Base-by-base conservation (phyloP, 1,140 invertebrate species). In the Microvelia longipes region DNA sequence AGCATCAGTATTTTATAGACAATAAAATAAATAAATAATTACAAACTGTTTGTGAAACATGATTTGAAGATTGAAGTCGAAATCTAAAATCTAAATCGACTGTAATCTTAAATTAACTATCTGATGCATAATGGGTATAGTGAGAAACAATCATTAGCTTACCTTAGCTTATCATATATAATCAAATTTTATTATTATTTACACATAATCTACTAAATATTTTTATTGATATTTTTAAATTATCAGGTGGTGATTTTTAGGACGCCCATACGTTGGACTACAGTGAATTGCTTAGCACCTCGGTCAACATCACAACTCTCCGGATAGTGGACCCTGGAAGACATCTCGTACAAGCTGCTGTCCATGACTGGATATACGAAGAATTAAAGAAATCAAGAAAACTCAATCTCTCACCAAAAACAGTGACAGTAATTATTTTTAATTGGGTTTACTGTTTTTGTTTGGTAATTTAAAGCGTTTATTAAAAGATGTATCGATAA, bases 251-350 rank as follows among this genome's bases (percentile, higher is more conserved):
- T 64, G 5, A 64, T 64, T 64, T 64, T 24, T 26, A 85, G 84
- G 89, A 92, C 76, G 82, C 89, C 0, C 88, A 91, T 74, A 88
- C 87, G 0, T 73, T 91, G 5, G 87, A 91, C 72, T 80, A 89
- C 67, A 83, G 84, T 28, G 85, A 88, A 64, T 82, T 91, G 25
- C 80, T 84, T 30, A 80, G 83, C 68, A 84, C 82, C 2, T 78
- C 83, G 14, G 85, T 89, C 0, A 92, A 92, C 75, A 89, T 92
- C 30, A 91, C 89, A 0, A 86, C 86, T 2, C 79, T 90, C 11
- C 81, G 88, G 29, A 79, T 92, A 26, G 84, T 91, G 30, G 86
- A 91, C 78, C 86, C 86, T 1, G 27, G 78, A 74, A 66, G 80
- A 81, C 62, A 76, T 82, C 0, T 74, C 73, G 67, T 81, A 5